Conservation (phyloP, 2,797 vertebrate species). For the Parauchenoglanis ngamensis region DNA sequence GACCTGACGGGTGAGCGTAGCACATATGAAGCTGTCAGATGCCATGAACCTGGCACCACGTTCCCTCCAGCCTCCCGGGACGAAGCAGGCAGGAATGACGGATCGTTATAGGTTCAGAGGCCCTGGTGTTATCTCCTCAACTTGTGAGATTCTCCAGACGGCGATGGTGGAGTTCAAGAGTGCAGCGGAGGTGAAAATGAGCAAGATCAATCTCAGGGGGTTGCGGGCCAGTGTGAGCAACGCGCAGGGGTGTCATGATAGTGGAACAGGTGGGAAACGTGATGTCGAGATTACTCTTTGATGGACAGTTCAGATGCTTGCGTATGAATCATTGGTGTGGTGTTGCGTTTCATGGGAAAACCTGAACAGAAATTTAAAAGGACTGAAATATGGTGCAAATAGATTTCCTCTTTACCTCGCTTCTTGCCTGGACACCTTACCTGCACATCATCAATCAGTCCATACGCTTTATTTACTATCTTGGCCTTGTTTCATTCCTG, state of each 20-base stretch:
- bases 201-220: neutral
- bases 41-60: neutral
- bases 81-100: neutral
- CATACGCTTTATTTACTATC: neutral
- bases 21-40: slow-evolving; percentile 23
- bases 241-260: neutral
- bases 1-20: neutral
- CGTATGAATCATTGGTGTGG: neutral
- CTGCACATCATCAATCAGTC: neutral
- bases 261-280: neutral
- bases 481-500: neutral
- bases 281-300: neutral
- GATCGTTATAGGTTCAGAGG: slow-evolving; percentile 2
- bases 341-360: neutral
- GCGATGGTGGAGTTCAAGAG: neutral
- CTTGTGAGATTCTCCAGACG: neutral
- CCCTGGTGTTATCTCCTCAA: slow-evolving; percentile 2
- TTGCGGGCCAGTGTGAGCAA: neutral
- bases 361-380: neutral
- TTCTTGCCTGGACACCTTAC: neutral
- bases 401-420: neutral
- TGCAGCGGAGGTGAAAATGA: neutral
- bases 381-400: neutral
- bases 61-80: neutral
- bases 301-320: neutral